Base-by-base conservation (phyloP, 2,888 invertebrate species). In the Tribolium freemani region DNA sequence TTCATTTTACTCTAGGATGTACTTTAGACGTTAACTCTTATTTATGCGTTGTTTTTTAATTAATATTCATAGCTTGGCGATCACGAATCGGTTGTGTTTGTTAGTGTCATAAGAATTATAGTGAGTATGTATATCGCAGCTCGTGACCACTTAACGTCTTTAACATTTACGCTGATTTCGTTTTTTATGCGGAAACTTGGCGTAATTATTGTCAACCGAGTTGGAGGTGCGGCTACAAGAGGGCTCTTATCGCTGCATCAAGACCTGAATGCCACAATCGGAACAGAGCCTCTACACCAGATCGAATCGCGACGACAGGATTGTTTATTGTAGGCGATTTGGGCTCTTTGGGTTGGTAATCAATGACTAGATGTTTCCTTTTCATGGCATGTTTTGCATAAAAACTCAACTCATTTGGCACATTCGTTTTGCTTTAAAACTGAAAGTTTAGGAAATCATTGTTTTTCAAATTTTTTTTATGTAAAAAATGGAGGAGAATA, bases 51-150 rank as follows among this genome's bases (percentile, higher is more conserved):
- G 54, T 68, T 72, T 73, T 72, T 58, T 58, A 73, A 69, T 74
- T 69, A 74, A 72, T 74, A 74, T 74, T 74, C 74, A 74, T 72
- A 64, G 60, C 45, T 53, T 51, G 16, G 38, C 48, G 58, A 74
- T 71, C 74, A 74, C 74, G 74, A 74, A 69, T 69, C 56, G 72
- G 54, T 64, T 72, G 74, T 67, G 58, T 72, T 74, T 71, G 64
- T 71, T 71, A 44, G 57, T 68, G 58, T 71, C 70, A 68, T 71
- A 71, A 51, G 66, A 73, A 66, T 67, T 71, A 69, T 72, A 38
- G 69, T 57, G 38, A 44, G 48, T 63, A 69, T 69, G 61, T 63
- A 11, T 69, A 63, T 48, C 54, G 54, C 50, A 51, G 63, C 69
- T 66, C 71, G 71, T 71, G 71, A 71, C 71, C 67, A 58, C 38